Percentiles rank a stretch among this genome's conserved stretches.
Conservation (phyloP, 1,140 invertebrate species). For the Brachionus calyciflorus region DNA sequence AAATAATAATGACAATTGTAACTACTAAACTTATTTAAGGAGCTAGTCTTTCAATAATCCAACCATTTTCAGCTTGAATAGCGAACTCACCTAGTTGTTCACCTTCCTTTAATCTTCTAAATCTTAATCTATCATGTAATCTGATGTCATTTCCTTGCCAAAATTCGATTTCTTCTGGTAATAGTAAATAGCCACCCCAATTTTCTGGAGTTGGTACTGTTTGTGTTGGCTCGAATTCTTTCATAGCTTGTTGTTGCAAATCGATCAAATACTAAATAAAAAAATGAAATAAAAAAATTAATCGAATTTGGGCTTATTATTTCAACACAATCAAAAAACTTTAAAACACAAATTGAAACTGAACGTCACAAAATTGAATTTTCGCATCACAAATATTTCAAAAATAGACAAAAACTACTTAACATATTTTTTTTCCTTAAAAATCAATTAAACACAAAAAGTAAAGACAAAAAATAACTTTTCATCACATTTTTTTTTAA, state of each 20-base stretch:
- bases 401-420: conserved; percentile 68
- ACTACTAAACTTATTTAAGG: conserved; percentile 72
- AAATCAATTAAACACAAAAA: no score
- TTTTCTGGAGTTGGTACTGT: conserved; percentile 68
- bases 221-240: conserved; percentile 62
- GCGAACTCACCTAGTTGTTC: conserved; percentile 69
- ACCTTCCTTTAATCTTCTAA: conserved; percentile 65
- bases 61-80: conserved; percentile 77
- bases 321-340: no score
- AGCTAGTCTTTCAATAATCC: conserved; percentile 82
- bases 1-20: no score
- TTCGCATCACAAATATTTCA: no score
- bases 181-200: conserved; percentile 85
- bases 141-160: conserved; percentile 93
- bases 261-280: conserved; percentile 44
- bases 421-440: conserved; percentile 67
- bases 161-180: conserved; percentile 80
- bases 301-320: conserved; percentile 81
- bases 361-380: no score
- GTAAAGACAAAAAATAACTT: no score
- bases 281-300: conserved; percentile 53
- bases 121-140: conserved; percentile 68
- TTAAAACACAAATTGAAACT: no score
- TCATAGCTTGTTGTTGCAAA: not conserved
- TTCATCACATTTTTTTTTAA: no score